Conservation (phyloP, 2,113 vertebrate genomes). For the Gulo gulo region DNA sequence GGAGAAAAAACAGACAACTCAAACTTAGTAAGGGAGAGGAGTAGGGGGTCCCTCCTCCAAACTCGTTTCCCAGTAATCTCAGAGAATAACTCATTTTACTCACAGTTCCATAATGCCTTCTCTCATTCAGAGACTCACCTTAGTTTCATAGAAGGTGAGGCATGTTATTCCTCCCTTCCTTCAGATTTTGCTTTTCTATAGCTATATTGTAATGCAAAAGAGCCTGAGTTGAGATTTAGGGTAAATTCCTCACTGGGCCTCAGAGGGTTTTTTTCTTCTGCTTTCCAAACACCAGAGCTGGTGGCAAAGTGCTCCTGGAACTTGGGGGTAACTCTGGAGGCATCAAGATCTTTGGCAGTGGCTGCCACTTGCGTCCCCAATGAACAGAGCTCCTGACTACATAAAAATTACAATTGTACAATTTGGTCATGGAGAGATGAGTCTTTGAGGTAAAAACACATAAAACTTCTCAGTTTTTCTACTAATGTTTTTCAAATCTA, state of each 20-base stretch:
- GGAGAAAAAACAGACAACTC: background rate
- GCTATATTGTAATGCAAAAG: background rate
- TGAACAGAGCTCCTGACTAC: constrained; percentile 6
- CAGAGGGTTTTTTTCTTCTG: background rate
- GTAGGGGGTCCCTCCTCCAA: background rate
- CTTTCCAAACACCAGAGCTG: background rate
- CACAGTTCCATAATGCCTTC: background rate
- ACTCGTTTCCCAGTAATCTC: background rate
- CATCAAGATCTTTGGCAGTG: background rate
- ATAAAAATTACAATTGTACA: constrained; percentile 9
- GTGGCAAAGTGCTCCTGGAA: background rate
- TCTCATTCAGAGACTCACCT: background rate
- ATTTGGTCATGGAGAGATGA: constrained; percentile 16
- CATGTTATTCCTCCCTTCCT: background rate
- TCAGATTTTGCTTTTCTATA: constrained; percentile 35
- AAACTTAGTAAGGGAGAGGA: background rate
- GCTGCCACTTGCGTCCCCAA: background rate
- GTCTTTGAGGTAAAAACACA: constrained; percentile 36
- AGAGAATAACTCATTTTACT: background rate
- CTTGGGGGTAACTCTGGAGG: background rate
- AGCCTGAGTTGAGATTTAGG: background rate
- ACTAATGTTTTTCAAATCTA: background rate
- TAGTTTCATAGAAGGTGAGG: background rate
- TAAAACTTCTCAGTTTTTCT: constrained; percentile 10
- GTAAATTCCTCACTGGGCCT: background rate